A percentile compares a stretch with the other conserved stretches of the same genome.
Evolutionary conservation across 2,888 invertebrate genomes (phyloP).

Genomic region (Torymus tubicola): DNA sequence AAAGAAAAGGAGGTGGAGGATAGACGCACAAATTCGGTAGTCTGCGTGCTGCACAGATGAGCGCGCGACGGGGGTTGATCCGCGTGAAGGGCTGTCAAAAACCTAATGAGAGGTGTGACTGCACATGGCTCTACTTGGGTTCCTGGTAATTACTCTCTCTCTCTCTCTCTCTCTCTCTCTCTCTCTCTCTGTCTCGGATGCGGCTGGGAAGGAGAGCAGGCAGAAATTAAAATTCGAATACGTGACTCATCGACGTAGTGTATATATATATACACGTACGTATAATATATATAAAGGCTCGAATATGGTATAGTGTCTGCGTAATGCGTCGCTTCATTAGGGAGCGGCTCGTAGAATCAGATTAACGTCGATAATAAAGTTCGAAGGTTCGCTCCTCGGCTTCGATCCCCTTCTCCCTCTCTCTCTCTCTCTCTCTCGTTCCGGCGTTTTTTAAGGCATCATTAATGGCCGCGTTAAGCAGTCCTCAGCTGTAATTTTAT

Average conservation of each 20-base stretch:
- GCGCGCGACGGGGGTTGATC: slow-evolving; percentile 73
- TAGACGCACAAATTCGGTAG: slow-evolving; percentile 45
- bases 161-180: neutral
- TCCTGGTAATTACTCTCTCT: slow-evolving; percentile 46
- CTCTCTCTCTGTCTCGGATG: slow-evolving; percentile 19
- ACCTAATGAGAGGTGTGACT: slow-evolving; percentile 77
- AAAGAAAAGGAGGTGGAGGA: slow-evolving; percentile 53
- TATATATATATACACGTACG: too few relatives aligned
- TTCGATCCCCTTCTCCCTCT: neutral
- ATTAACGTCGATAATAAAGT: slow-evolving; percentile 56
- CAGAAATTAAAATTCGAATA: slow-evolving; percentile 68
- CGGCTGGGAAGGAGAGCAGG: slow-evolving; percentile 28
- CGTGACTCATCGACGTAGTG: slow-evolving; percentile 64
- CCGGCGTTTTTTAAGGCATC: slow-evolving; percentile 12
- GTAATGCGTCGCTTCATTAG: slow-evolving; percentile 55
- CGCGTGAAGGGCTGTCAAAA: slow-evolving; percentile 76
- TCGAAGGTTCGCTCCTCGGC: neutral
- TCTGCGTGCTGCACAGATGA: slow-evolving; percentile 60
- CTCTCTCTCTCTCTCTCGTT: neutral
- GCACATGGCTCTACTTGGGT: slow-evolving; percentile 70
- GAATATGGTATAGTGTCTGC: neutral
- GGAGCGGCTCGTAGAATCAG: slow-evolving; percentile 47
- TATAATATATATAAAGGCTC: too few relatives aligned
- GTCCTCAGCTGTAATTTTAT: slow-evolving; percentile 27
- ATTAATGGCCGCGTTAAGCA: slow-evolving; percentile 37